A percentile compares a stretch with the other conserved stretches of the same genome.
phyloP scores from a whole-genome alignment of 2,797 vertebrate genomes.

The Danio jaintianensis region DNA sequence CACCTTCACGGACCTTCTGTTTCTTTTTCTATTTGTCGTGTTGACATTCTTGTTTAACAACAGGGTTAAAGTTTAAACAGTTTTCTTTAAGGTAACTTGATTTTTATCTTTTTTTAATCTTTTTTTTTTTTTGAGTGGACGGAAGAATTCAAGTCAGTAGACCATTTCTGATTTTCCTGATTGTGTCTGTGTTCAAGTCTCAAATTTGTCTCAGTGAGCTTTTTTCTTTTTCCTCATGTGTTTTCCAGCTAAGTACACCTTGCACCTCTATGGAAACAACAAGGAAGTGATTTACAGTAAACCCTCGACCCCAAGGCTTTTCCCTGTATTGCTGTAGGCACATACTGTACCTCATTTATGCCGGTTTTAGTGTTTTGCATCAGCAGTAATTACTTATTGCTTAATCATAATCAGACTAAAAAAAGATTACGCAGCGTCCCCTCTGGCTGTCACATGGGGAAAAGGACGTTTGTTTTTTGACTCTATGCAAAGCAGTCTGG shows the following conservation, averaged over 20 bases:
- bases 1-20: neutral
- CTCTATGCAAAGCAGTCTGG: constrained; percentile 9
- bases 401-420: constrained; percentile 22
- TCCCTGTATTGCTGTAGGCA: neutral
- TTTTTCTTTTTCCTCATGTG: constrained; percentile 66
- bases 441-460: constrained; percentile 1
- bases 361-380: neutral
- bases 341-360: neutral
- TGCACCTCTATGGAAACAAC: constrained; percentile 24
- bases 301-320: neutral
- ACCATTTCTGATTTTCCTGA: constrained; percentile 28
- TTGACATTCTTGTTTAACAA: neutral
- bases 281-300: constrained; percentile 38
- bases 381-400: constrained; percentile 23
- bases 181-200: constrained; percentile 74
- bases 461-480: constrained; percentile 6
- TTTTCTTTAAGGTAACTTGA: neutral
- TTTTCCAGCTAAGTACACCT: constrained; percentile 55
- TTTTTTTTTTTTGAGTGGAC: constrained; percentile 57
- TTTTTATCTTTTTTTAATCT: constrained; percentile 15
- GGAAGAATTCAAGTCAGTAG: constrained; percentile 60
- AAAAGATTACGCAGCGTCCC: constrained; percentile 9
- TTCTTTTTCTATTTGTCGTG: neutral
- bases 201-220: constrained; percentile 79
- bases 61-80: neutral